Conservation (phyloP, 1,140 invertebrate genomes). For the Zaprionus kolodkinae region DNA sequence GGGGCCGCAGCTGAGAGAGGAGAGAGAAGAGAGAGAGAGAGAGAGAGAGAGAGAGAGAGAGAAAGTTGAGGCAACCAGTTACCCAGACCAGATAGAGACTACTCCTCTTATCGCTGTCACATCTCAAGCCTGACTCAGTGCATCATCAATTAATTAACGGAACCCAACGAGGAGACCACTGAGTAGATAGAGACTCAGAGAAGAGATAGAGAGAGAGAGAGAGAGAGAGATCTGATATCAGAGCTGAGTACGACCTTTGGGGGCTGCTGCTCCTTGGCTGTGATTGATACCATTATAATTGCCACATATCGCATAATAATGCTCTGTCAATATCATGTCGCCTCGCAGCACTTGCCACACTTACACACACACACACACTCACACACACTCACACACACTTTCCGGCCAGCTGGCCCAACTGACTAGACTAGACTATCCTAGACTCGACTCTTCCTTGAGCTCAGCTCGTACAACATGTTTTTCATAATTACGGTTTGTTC, state of each 20-base stretch:
- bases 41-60: too few relatives aligned
- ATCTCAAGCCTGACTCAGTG: conserved; percentile 12
- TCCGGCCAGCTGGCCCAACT: too few relatives aligned
- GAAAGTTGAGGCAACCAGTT: conserved; percentile 1
- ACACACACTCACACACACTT: too few relatives aligned
- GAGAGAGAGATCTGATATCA: not conserved
- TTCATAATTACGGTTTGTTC: conserved; percentile 53
- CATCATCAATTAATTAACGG: conserved; percentile 34
- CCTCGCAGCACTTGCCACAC: conserved; percentile 65
- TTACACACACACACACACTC: conserved; percentile 26
- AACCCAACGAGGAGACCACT: conserved; percentile 10
- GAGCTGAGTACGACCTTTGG: not conserved
- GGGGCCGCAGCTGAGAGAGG: conserved; percentile 24
- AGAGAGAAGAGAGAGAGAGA: too few relatives aligned
- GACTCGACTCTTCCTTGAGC: conserved; percentile 8
- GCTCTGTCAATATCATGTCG: conserved; percentile 50
- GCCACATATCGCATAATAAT: conserved; percentile 57
- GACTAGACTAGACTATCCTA: conserved; percentile 1
- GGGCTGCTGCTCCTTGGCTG: not conserved
- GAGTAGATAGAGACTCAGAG: not conserved
- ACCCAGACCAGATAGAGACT: conserved; percentile 12
- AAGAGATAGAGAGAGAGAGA: not conserved
- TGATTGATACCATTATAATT: conserved; percentile 78
- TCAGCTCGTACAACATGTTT: conserved; percentile 42
- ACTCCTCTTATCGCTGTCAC: conserved; percentile 38